Conservation (phyloP, 2,888 invertebrate genomes). For the Eudasyphora cyanicolor region DNA sequence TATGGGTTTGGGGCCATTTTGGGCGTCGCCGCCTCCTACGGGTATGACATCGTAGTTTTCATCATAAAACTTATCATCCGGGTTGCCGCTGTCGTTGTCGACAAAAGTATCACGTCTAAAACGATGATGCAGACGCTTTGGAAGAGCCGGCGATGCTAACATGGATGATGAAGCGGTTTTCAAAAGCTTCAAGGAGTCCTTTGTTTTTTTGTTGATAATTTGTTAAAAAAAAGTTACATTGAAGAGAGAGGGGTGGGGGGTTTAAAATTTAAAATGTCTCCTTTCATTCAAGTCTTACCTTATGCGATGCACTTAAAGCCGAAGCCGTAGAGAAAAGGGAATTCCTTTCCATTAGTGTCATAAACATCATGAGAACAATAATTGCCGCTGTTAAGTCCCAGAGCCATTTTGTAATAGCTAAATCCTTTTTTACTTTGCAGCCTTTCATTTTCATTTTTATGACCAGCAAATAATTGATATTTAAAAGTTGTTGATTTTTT, state of each 20-base stretch:
- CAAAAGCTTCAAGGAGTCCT: constrained; percentile 22
- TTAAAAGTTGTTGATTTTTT: background rate
- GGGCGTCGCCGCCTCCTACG: too few species aligned
- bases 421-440: background rate
- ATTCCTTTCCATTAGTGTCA: background rate
- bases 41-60: constrained; percentile 72
- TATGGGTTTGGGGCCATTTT: constrained; percentile 56
- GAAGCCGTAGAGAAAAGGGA: background rate
- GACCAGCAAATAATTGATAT: constrained; percentile 4
- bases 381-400: background rate
- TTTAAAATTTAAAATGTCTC: background rate
- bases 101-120: constrained; percentile 53
- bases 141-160: background rate
- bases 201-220: background rate
- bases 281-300: background rate
- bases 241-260: background rate
- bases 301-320: background rate
- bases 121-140: constrained; percentile 15
- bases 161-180: constrained; percentile 42
- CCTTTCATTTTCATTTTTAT: constrained; percentile 33
- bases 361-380: background rate
- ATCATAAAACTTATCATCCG: constrained; percentile 69
- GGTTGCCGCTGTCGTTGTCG: background rate
- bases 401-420: background rate
- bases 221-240: too few species aligned